Conservation (phyloP, 2,888 invertebrate genomes). For the Torymus aiolomorphi region DNA sequence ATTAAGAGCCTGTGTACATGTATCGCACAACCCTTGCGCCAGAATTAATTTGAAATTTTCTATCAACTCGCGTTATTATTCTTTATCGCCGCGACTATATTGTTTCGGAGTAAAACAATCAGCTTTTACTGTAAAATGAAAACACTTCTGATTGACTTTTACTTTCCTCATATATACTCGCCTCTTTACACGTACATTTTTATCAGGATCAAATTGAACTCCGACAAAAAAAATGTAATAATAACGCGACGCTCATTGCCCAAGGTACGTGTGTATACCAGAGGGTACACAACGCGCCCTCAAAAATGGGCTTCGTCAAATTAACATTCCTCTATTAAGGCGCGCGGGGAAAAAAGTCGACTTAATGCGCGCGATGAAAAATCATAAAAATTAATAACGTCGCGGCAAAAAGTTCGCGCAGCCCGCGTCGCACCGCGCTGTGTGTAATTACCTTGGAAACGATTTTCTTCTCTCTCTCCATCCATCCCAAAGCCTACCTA, state of each 20-base stretch:
- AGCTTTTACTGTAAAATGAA: slow-evolving; percentile 20
- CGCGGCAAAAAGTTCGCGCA: slow-evolving; percentile 20
- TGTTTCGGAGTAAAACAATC: slow-evolving; percentile 22
- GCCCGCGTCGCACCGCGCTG: too few species aligned
- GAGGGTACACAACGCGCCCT: slow-evolving; percentile 1
- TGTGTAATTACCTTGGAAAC: slow-evolving; percentile 40
- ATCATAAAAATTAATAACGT: slow-evolving; percentile 38
- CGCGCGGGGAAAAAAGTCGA: not conserved
- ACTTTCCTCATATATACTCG: not conserved
- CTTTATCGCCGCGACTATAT: slow-evolving; percentile 10
- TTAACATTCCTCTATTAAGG: slow-evolving; percentile 30
- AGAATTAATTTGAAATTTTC: slow-evolving; percentile 35
- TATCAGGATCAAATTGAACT: slow-evolving; percentile 18
- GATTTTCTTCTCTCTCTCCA: slow-evolving; percentile 25
- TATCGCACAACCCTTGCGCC: not conserved
- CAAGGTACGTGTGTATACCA: too few species aligned
- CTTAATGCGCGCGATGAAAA: slow-evolving; percentile 23
- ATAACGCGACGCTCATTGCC: not conserved
- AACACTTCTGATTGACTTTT: not conserved
- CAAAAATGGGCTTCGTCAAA: slow-evolving; percentile 36
- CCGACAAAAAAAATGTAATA: not conserved
- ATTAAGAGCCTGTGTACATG: too few species aligned
- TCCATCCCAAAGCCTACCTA: too few species aligned
- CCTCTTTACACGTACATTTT: slow-evolving; percentile 6
- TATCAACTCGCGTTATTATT: slow-evolving; percentile 23